Evolutionary conservation across 2,113 vertebrate genomes (phyloP), one percentile per base, ranked within the genome.

Genomic region (Thamnaconus septentrionalis): DNA sequence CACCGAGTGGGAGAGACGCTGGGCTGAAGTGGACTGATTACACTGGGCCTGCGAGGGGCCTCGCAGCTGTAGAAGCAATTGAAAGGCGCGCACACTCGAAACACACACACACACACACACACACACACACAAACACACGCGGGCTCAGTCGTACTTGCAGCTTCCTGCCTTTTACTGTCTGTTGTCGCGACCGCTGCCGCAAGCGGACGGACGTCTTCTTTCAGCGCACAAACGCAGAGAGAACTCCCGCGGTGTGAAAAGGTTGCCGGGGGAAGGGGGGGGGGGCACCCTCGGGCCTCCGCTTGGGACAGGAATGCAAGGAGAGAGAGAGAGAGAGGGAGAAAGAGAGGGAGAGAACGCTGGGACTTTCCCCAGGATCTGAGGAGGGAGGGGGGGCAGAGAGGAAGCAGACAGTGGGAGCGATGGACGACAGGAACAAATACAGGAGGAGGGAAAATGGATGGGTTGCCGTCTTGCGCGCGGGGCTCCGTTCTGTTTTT

Each of bases 381-480:
- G 48, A 78, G 76, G 79, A 71, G 66, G 83, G 18, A 31, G 18
- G 61, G 59, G 82, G 85, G 76, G 80, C 83, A 83, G 82, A 86
- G 73, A 87, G 86, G 86, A 88, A 88, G 84, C 86, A 87, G 83
- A 87, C 86, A 90, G 80, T 82, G 85, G 82, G 85, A 88, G 85
- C 81, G 45, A 82, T 71, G 31, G 77, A 80, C 76, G 85, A 88
- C 82, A 90, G 86, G 86, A 88, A 90, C 86, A 90, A 85, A 84
- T 84, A 86, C 82, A 85, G 81, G 75, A 90, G 83, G 82, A 85
- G 80, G 85, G 75, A 85, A 88, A 85, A 89, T 83, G 78, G 83
- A 89, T 75, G 76, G 76, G 74, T 85, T 87, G 73, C 76, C 76
- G 18, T 31, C 81, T n/a, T 78, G 78, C 76, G 66, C 65, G 75